phyloP scores from a whole-genome alignment of 92 coral and sea anemone species.

The Blastomussa wellsi region DNA sequence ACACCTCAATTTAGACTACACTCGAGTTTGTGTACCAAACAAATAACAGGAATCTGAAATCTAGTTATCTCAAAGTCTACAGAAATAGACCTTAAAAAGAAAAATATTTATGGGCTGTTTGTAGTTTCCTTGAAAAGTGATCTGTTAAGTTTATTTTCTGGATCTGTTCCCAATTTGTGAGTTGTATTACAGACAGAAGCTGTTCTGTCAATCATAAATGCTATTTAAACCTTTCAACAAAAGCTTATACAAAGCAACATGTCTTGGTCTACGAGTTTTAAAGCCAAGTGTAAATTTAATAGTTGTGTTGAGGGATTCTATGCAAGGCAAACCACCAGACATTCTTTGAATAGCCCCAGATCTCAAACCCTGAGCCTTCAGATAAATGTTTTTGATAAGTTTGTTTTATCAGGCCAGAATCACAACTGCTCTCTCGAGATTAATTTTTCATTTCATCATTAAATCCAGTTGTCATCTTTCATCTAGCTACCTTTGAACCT shows the following conservation, averaged over 20 bases:
- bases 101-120: constrained; percentile 23
- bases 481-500: neutral
- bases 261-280: neutral
- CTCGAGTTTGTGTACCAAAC: neutral
- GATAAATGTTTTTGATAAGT: constrained; percentile 17
- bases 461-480: neutral
- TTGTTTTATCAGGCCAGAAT: constrained; percentile 22
- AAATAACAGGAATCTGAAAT: neutral
- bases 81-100: neutral
- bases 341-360: constrained; percentile 7
- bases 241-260: neutral
- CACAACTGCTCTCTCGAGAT: constrained; percentile 28
- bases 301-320: neutral
- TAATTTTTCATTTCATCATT: constrained; percentile 17
- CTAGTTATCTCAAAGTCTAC: neutral
- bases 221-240: constrained; percentile 8
- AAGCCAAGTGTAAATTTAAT: neutral
- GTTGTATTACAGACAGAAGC: neutral
- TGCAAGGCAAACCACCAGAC: neutral
- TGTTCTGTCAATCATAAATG: neutral
- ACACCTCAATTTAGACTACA: neutral
- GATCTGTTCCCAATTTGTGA: neutral
- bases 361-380: neutral
- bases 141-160: neutral
- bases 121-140: constrained; percentile 25